Conservation (phyloP, 2,797 vertebrate species). For the Heliangelus exortis region DNA sequence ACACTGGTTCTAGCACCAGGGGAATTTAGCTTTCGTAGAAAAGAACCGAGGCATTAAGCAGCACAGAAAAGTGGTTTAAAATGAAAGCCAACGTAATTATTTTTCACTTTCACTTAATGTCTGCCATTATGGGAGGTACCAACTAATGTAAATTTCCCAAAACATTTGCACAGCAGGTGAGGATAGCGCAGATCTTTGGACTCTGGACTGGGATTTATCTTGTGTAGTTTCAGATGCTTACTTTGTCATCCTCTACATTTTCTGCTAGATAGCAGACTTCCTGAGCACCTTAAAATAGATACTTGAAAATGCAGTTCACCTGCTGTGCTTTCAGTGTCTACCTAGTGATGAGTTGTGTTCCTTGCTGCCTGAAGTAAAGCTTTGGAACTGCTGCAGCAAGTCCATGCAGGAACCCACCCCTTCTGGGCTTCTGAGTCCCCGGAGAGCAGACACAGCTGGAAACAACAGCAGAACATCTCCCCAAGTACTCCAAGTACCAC, state of each 20-base stretch:
- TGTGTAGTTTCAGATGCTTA: background rate
- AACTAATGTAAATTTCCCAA: background rate
- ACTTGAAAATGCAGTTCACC: background rate
- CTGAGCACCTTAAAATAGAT: background rate
- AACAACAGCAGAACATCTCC: background rate
- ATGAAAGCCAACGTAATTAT: background rate
- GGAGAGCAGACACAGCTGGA: rapidly evolving
- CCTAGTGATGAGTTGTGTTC: background rate
- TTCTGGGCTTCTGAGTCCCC: too few species aligned
- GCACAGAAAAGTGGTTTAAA: background rate
- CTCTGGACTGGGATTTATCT: background rate
- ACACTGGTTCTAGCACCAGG: background rate
- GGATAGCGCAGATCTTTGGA: background rate
- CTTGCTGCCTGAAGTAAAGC: rapidly evolving
- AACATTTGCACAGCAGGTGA: background rate
- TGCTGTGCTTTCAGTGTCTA: background rate
- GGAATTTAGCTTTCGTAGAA: conserved; percentile 6
- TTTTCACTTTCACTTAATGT: background rate
- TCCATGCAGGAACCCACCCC: background rate
- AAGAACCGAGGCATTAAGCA: background rate
- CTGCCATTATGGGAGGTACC: background rate
- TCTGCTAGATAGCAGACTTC: background rate
- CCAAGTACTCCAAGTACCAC: background rate
- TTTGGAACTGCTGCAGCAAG: background rate
- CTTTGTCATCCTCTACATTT: background rate